These are phyloP conservation scores for Nudaria mundana DNA, from an alignment of 2,888 invertebrate genomes.

Conservation along the genomic window DNA sequence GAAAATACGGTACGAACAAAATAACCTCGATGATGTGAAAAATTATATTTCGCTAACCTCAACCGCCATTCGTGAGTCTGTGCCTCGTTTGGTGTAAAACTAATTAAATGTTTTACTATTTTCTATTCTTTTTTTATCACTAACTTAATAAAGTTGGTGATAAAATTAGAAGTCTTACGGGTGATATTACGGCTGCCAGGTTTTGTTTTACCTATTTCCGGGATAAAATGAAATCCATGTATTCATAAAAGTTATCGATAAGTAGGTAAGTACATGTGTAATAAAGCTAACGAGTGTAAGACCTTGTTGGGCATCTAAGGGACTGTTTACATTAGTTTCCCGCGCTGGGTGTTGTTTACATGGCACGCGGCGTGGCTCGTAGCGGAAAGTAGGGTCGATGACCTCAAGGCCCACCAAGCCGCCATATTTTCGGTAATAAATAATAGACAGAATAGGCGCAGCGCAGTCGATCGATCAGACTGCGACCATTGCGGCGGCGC, in stretches of 20 bases:
- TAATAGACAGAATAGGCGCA: constrained; percentile 72
- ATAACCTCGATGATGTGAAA: constrained; percentile 30
- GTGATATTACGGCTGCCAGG: no score
- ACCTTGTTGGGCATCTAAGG: no score
- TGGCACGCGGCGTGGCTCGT: constrained; percentile 50
- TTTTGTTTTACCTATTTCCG: no score
- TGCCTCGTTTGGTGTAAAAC: neutral
- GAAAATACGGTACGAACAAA: constrained; percentile 40
- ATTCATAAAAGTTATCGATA: neutral
- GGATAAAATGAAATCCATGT: no score
- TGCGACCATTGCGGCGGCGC: constrained; percentile 67
- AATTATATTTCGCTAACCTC: constrained; percentile 16
- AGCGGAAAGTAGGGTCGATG: constrained; percentile 53
- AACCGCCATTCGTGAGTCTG: neutral
- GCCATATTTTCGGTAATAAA: constrained; percentile 77
- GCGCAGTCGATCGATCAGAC: constrained; percentile 66
- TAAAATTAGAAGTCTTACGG: no score
- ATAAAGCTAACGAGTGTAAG: no score
- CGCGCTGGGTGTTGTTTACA: constrained; percentile 71
- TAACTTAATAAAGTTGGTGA: no score
- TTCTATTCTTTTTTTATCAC: no score
- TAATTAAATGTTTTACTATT: no score
- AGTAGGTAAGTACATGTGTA: neutral
- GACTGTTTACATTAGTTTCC: constrained; percentile 62
- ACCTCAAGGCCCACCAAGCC: constrained; percentile 69